Base-by-base conservation (phyloP, 2,888 invertebrate genomes). In the Mayetiola destructor region DNA sequence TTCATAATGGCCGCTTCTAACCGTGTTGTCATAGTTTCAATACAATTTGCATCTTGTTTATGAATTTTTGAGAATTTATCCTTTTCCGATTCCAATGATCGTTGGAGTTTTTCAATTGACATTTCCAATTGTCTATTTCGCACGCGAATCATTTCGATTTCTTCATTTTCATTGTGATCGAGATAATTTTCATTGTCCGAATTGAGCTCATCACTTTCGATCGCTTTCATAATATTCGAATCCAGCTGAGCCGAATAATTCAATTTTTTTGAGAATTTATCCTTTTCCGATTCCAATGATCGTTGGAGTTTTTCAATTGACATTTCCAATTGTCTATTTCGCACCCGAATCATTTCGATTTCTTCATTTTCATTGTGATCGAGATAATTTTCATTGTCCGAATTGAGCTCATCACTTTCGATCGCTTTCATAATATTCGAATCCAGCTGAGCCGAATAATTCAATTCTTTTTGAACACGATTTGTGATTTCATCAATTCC, bases 21-120 rank as follows among this genome's bases (percentile, higher is more conserved):
- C 0, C 80, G 77, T 59, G 78, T 75, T 61, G 81, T 76, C 63
- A 84, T 73, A 57, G 81, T 79, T 64, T 80, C 76, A 61, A 84
- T 80, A 67, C 83, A 77, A 62, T 78, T 75, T 1, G 81, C 78
- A 67, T 84, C 83, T 67, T 83, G 81, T 27, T 78, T 75, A 72
- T 82, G 77, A 39, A 75, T 69, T 8, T 71, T 67, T 56, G 77
- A 76, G 0, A 79, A 75, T 39, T 76, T 75, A 48, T 77, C 75
- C 63, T 78, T 77, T 64, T 83, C 81, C 23, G 77, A 71, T 58
- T 78, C 76, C 14, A 84, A 67, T 64, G 76, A 76, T 60, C 77
- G 75, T 10, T 74, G 70, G 64, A 78, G 76, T 0, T 69, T 68
- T 63, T 76, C 76, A 52, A 72, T 68, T 57, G 74, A 76, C 8